Conservation (phyloP, 2,888 invertebrate genomes). For the Noctua janthina region DNA sequence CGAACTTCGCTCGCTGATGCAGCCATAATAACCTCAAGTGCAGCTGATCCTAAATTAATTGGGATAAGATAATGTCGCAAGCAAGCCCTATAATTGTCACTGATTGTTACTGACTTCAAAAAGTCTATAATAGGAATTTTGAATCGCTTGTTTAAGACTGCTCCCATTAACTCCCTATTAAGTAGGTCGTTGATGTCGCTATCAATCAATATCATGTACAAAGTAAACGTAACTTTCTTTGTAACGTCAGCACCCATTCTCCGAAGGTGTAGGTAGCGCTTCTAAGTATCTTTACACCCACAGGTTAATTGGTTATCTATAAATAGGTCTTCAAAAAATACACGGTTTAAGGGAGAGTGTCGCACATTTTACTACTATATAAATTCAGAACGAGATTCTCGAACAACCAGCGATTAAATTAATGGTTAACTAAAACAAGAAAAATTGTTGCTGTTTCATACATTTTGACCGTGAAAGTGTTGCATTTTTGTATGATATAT, state of each 20-base stretch:
- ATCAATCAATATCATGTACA: conserved; percentile 32
- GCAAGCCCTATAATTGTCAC: background rate
- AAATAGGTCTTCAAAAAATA: background rate
- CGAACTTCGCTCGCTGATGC: no score
- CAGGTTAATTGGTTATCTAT: conserved; percentile 28
- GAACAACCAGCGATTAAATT: background rate
- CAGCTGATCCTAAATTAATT: background rate
- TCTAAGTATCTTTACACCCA: conserved; percentile 23
- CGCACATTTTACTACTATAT: background rate
- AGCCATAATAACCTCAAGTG: no score
- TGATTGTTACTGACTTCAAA: background rate
- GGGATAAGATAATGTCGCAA: background rate
- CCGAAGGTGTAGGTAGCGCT: conserved; percentile 24
- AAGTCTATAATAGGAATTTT: background rate
- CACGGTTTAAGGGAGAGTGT: background rate
- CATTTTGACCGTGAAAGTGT: background rate
- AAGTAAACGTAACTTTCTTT: conserved; percentile 34
- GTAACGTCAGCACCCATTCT: conserved; percentile 20
- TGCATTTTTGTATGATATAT: background rate
- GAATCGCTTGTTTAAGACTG: conserved; percentile 2
- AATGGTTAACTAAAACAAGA: background rate
- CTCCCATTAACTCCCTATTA: conserved; percentile 1
- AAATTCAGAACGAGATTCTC: background rate
- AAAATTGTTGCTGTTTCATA: background rate
- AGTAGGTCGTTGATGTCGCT: conserved; percentile 26